Base-by-base conservation (phyloP, 1,140 invertebrate genomes). In the Ylistrum balloti region DNA sequence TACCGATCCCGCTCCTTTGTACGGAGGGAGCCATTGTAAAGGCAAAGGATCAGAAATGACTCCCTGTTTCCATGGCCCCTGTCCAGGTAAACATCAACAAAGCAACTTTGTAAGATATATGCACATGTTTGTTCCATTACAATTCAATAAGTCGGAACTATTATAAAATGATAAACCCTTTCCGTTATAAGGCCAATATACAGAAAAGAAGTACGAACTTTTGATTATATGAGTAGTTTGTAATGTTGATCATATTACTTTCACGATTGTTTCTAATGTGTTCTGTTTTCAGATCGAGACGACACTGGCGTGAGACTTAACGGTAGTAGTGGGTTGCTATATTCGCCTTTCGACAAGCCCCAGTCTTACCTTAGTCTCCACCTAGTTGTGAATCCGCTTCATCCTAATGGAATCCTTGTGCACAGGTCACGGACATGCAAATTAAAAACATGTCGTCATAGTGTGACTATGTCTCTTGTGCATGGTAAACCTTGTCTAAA, bases 1-100 rank as follows among this genome's bases (percentile, higher is more conserved):
- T 88, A 93, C 93, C 48, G 94, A 94, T 90, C 95, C 95, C n/a
- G 85, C 91, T 33, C 94, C 95, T 20, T 33, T 90, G 13, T 90
- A 91, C 45, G 93, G 92, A 10, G 95, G 95, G 7, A 87, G 33
- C 0, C 38, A 86, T 11, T 95, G 95, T 88, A 32, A 34, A 10
- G 95, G 95, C 33, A 32, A 33, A 0, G 92, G 91, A 7, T 56
- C 91, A 11, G 93, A 93, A 56, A 33, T 90, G 0, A 28, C 85
- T 5, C 89, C 86, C 45, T 94, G 93, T 74, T 93, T 90, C 86
- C 74, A 33, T 0, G 91, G 90, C 20, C 92, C 92, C n/a, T 94
- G 93, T 88, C n/a, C 48, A 92, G 92, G 93, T 94, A 89, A 86
- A 88, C 33, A 38, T 45, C 41, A 38, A 38, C 5, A n/a, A n/a